Conservation (phyloP, 53 echinoderm and acorn worm species). For the Echinometra lucunter region DNA sequence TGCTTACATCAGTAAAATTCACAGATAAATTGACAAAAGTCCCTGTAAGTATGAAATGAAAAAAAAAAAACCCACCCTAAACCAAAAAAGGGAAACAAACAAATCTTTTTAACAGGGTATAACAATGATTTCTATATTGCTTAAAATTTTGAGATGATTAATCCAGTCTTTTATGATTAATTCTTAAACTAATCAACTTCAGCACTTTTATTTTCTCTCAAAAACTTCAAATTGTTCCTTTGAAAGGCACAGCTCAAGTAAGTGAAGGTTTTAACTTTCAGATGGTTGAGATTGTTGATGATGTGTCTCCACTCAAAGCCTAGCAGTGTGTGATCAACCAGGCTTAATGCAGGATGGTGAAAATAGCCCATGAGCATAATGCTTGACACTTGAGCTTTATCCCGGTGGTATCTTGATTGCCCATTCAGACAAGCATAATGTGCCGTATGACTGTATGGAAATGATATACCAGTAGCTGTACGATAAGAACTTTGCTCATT, state of each 20-base stretch:
- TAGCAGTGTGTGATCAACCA: slow-evolving; percentile 30
- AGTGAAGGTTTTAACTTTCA: slow-evolving; percentile 28
- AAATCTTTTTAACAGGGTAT: too few relatives aligned
- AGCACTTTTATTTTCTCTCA: not conserved
- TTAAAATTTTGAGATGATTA: too few relatives aligned
- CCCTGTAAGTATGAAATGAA: too few relatives aligned
- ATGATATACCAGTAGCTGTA: too few relatives aligned
- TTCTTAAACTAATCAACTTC: too few relatives aligned
- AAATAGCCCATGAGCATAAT: slow-evolving; percentile 8
- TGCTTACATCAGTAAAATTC: too few relatives aligned
- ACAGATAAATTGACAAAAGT: too few relatives aligned
- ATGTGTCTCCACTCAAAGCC: slow-evolving; percentile 34
- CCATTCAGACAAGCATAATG: not conserved
- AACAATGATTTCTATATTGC: too few relatives aligned
- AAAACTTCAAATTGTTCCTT: not conserved
- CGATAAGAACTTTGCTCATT: too few relatives aligned
- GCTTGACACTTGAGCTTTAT: slow-evolving; percentile 45
- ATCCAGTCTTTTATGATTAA: too few relatives aligned
- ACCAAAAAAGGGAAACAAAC: too few relatives aligned
- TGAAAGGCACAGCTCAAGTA: not conserved
- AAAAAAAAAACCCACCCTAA: too few relatives aligned
- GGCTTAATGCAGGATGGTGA: slow-evolving; percentile 16
- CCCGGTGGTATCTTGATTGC: not conserved
- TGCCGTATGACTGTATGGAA: not conserved
- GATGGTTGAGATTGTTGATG: slow-evolving; percentile 8